Base-by-base conservation (phyloP, 2,113 vertebrate genomes). In the Hippocampus barbouri region DNA sequence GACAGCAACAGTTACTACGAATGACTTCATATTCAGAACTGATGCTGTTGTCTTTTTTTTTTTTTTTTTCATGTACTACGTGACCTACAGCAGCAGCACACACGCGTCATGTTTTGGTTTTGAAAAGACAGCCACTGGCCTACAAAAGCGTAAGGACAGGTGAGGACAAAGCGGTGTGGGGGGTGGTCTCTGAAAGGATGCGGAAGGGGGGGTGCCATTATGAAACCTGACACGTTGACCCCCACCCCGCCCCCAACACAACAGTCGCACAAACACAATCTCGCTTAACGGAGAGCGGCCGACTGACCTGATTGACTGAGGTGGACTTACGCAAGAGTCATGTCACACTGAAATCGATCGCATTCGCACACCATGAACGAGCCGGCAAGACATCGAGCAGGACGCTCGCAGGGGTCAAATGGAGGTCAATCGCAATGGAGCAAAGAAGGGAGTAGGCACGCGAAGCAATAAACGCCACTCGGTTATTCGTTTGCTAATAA, bases 271-370 rank as follows among this genome's bases (percentile, higher is more conserved):
- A 64, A 20, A 64, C 38, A 47, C 64, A 47, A 45, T 34, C n/a
- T 47, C n/a, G 27, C 64, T 66, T 47, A 66, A 66, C 14, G 4
- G 14, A 66, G 41, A 4, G 12, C 23, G 41, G 40, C 62, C 20
- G 40, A 45, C 63, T 65, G 63, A 66, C 64, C 64, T 18, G 21
- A 23, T 65, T 65, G 21, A 63, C 18, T 18, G 40, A 65, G 43
- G 40, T 25, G 63, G 63, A 15, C 43, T 66, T 66, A 66, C 64
- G 41, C 64, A 66, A 66, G 43, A 47, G 18, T 6, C 59, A 60
- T 18, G 27, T 34, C 23, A 12, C 8, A 15, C 4, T 16, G 57
- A 60, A 60, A 60, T 60, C 59, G n/a, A 60, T 59, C 57, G 23
- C 25, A 15, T 5, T 60, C 3, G 27, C 59, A 18, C 25, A 4